Conservation (phyloP, 2,888 invertebrate genomes). For the Keiferia lycopersicella region DNA sequence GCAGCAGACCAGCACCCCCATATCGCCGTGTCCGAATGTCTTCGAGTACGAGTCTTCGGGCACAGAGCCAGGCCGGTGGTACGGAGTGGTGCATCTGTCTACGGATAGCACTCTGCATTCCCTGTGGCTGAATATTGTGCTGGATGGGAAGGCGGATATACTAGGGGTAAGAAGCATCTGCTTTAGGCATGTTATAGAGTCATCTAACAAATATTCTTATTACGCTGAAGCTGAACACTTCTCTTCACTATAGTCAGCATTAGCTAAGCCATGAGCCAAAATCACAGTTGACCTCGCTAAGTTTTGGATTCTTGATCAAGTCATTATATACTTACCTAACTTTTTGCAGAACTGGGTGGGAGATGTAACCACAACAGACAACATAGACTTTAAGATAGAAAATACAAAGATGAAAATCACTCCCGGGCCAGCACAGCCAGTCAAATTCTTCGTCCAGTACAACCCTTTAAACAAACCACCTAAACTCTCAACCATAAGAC, state of each 20-base stretch:
- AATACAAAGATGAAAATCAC: constrained; percentile 80
- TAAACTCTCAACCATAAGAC: constrained; percentile 68
- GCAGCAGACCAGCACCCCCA: constrained; percentile 53
- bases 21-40: constrained; percentile 82
- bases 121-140: constrained; percentile 79
- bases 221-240: too few species aligned
- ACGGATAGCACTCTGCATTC: constrained; percentile 81
- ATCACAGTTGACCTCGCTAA: too few species aligned
- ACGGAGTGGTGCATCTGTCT: constrained; percentile 80
- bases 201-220: too few species aligned
- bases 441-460: constrained; percentile 83
- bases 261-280: neutral
- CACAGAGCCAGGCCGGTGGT: constrained; percentile 81
- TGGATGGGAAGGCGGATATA: constrained; percentile 82
- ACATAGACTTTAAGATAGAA: constrained; percentile 81
- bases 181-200: too few species aligned
- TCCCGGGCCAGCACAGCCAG: constrained; percentile 77
- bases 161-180: constrained; percentile 83
- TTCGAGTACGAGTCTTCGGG: constrained; percentile 81
- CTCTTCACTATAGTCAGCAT: too few species aligned
- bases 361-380: constrained; percentile 80
- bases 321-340: neutral
- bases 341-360: constrained; percentile 81
- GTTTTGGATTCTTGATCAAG: too few species aligned
- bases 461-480: constrained; percentile 74